phyloP scores from a whole-genome alignment of 2,888 invertebrate genomes.

The Myopa tessellatipennis region DNA sequence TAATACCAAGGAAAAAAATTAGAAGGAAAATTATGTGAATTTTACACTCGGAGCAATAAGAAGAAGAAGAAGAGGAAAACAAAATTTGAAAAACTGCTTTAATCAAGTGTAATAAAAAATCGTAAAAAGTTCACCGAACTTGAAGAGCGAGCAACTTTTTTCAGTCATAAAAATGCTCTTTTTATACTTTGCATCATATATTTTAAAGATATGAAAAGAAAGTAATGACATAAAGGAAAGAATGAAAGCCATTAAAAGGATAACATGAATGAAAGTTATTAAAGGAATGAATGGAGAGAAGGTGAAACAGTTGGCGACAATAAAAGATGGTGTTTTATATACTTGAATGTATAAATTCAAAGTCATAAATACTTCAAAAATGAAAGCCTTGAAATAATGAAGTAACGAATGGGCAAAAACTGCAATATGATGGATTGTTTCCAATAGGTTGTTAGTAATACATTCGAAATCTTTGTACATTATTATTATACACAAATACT shows the following conservation, averaged over 20 bases:
- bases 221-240: background rate
- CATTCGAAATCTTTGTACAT: too few species aligned
- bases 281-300: too few species aligned
- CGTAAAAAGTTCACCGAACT: background rate
- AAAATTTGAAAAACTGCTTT: background rate
- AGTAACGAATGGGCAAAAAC: too few species aligned
- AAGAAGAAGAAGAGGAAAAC: background rate
- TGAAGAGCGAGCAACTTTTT: background rate
- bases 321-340: slow-evolving; percentile 5
- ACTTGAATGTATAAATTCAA: too few species aligned
- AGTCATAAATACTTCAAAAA: too few species aligned
- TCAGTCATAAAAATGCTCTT: slow-evolving; percentile 27
- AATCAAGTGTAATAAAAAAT: slow-evolving; percentile 23
- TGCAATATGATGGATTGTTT: too few species aligned
- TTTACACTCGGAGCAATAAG: too few species aligned
- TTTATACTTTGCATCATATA: background rate
- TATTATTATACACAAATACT: too few species aligned
- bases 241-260: background rate
- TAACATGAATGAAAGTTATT: too few species aligned
- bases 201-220: background rate
- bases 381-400: too few species aligned
- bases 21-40: background rate
- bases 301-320: background rate
- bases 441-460: too few species aligned
- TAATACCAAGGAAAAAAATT: background rate